A percentile compares a stretch with the other conserved stretches of the same genome.
phyloP scores from a whole-genome alignment of 2,113 vertebrate species.

The Bos indicus region DNA sequence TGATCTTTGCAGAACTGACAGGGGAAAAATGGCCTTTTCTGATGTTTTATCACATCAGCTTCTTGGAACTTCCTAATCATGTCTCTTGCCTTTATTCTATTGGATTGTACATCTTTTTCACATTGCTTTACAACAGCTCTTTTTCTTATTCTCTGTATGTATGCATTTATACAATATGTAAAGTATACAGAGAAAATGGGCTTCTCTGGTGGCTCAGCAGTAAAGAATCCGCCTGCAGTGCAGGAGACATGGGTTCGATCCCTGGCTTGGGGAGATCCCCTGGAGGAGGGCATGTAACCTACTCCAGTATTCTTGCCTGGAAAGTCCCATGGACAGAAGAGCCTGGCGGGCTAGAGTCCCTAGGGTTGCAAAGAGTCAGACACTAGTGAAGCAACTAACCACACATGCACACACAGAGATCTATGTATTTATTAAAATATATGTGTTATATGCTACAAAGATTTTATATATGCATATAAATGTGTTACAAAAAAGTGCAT shows the following conservation, averaged over 20 bases:
- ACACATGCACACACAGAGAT: background rate
- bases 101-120: background rate
- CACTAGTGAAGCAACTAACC: background rate
- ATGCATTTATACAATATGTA: background rate
- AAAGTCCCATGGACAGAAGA: background rate
- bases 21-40: background rate
- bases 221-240: rapidly evolving
- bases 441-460: background rate
- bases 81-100: background rate
- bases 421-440: background rate
- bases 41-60: background rate
- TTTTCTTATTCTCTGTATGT: background rate
- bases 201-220: background rate
- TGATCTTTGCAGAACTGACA: background rate
- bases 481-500: background rate
- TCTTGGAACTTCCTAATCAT: background rate
- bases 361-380: background rate
- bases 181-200: background rate
- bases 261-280: background rate
- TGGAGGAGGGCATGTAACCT: background rate
- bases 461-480: background rate
- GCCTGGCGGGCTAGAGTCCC: background rate
- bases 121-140: background rate
- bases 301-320: background rate
- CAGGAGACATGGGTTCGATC: background rate